Conservation (phyloP, 2,888 invertebrate genomes). For the Fragum fragum region DNA sequence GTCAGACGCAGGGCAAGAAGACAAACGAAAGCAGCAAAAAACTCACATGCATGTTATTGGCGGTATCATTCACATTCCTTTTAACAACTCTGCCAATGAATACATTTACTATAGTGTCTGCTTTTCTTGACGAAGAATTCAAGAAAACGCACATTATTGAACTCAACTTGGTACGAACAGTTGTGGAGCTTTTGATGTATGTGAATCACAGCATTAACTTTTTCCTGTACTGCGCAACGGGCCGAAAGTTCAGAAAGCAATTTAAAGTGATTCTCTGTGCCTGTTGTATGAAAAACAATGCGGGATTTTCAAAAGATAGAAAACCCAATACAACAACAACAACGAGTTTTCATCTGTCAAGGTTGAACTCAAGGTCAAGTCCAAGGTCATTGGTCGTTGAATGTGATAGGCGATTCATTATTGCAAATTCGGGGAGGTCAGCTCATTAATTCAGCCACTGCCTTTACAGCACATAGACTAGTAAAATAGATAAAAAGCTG, state of each 20-base stretch:
- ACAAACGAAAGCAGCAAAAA: slow-evolving; percentile 74
- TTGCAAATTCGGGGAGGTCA: slow-evolving; percentile 11
- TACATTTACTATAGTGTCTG: slow-evolving; percentile 74
- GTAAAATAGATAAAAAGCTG: neutral
- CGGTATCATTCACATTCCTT: slow-evolving; percentile 84
- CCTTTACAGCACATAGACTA: neutral
- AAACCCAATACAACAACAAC: slow-evolving; percentile 10
- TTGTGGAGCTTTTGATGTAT: slow-evolving; percentile 84
- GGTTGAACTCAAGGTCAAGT: slow-evolving; percentile 47
- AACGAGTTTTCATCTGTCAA: slow-evolving; percentile 45
- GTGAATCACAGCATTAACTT: slow-evolving; percentile 84
- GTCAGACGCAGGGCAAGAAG: slow-evolving; percentile 39
- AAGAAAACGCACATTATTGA: slow-evolving; percentile 51
- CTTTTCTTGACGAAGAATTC: slow-evolving; percentile 57
- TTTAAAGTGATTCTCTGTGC: slow-evolving; percentile 65
- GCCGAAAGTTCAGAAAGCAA: slow-evolving; percentile 77
- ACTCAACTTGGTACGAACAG: slow-evolving; percentile 76
- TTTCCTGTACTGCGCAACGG: slow-evolving; percentile 80
- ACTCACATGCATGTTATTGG: slow-evolving; percentile 84
- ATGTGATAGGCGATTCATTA: slow-evolving; percentile 44
- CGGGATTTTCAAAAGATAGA: slow-evolving; percentile 24
- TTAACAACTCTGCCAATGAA: slow-evolving; percentile 84
- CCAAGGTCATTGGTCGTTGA: slow-evolving; percentile 50
- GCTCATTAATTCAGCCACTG: neutral
- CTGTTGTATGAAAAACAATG: slow-evolving; percentile 46